Evolutionary conservation across 2,888 invertebrate species (phyloP).

Genomic region (Anticlea derivata): DNA sequence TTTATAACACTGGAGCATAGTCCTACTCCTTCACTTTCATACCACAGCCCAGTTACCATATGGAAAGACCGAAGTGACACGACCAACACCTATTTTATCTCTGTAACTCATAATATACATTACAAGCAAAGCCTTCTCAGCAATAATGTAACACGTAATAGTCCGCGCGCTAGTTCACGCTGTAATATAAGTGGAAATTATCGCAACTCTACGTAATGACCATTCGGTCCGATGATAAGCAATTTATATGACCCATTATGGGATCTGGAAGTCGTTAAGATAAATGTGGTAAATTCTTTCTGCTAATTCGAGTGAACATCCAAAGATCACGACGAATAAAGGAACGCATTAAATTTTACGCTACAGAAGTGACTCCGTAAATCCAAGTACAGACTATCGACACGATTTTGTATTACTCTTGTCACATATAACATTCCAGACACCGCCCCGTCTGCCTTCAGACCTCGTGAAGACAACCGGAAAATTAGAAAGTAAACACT

Average conservation of each 20-base stretch:
- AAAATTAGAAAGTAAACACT: slow-evolving; percentile 80
- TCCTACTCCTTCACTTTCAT: too few species aligned
- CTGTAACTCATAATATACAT: slow-evolving; percentile 5
- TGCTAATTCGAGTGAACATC: slow-evolving; percentile 48
- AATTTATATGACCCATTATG: slow-evolving; percentile 72
- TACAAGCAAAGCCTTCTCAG: slow-evolving; percentile 14
- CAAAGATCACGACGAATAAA: slow-evolving; percentile 28
- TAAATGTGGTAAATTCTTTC: slow-evolving; percentile 57
- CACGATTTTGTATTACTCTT: slow-evolving; percentile 59
- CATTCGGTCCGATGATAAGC: slow-evolving; percentile 60
- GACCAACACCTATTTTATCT: slow-evolving; percentile 3
- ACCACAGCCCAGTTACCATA: too few species aligned
- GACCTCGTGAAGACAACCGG: slow-evolving; percentile 77
- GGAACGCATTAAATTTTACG: slow-evolving; percentile 33
- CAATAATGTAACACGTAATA: slow-evolving; percentile 15
- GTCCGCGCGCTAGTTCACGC: slow-evolving; percentile 11
- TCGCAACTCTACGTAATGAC: slow-evolving; percentile 55
- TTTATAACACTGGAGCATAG: too few species aligned
- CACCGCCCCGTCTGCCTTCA: slow-evolving; percentile 58
- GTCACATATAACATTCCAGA: slow-evolving; percentile 61
- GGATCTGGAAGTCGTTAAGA: slow-evolving; percentile 67
- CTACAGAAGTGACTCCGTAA: slow-evolving; percentile 26
- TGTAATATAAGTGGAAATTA: slow-evolving; percentile 35
- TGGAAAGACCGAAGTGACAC: too few species aligned
- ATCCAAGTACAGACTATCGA: slow-evolving; percentile 43